Base-by-base conservation (phyloP, 2,113 vertebrate genomes). In the Corvus cornix region DNA sequence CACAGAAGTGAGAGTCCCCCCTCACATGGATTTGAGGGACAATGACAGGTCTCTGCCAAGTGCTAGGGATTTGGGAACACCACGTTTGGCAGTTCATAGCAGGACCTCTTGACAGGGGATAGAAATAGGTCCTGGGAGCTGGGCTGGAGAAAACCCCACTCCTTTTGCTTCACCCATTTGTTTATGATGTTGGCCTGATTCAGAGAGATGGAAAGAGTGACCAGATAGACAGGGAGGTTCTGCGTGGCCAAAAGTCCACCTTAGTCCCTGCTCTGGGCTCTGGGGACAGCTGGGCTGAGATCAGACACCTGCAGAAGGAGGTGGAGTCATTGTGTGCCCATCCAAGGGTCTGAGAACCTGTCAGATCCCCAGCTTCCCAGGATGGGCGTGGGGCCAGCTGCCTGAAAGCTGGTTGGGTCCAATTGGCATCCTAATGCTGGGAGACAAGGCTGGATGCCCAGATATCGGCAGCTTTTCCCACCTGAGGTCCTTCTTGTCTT, bases 141-240 rank as follows among this genome's bases (percentile, higher is more conserved):
- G 48, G 35, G 23, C 35, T 87, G 60, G 43, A 92, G 30, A 26
- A 78, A 87, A 66, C 3, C 7, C 3, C 10, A 11, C 6, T 41
- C 7, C 12, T 74, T 60, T 39, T 66, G 4, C 26, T 53, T 86
- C 28, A 39, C 0, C 1, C 6, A 1, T 31, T 73, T 66, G 8
- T 56, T 68, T 51, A 6, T 55, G 37, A 15, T 39, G 11, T 16
- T 77, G 48, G 5, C 33, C 7, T 44, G 17, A 17, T 59, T 67
- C 30, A 68, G 39, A 58, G 56, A 72, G 27, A 15, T 33, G 14
- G 33, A n/a, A 74, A 55, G 9, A 16, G 31, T 39, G 48, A 43
- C 13, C 11, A 33, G 14, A 20, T 7, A 39, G 64, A 17, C 49
- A 70, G 31, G 7, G 22, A 79, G 7, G 16, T 70, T 64, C 73